These are phyloP conservation scores for Podarcis lilfordi DNA, from an alignment of 2,797 vertebrate genomes.

Conservation along the genomic window DNA sequence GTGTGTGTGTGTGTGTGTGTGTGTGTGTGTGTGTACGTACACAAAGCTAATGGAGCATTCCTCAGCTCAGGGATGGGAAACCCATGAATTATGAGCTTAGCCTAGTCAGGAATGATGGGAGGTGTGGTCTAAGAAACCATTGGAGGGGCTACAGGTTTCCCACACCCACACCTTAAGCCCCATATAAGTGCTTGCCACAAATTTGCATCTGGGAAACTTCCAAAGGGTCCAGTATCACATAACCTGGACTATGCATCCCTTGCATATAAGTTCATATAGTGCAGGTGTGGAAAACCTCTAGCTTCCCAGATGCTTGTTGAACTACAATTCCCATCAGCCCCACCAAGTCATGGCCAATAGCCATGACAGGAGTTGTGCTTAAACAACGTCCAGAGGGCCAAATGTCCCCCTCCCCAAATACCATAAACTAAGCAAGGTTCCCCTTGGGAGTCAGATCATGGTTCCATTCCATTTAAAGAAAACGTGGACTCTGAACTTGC, in stretches of 20 bases:
- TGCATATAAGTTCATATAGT: not conserved
- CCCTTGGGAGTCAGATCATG: not conserved
- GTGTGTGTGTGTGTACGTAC: too few relatives aligned
- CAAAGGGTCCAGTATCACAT: not conserved
- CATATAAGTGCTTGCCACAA: not conserved
- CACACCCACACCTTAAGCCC: not conserved
- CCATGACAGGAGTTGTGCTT: not conserved
- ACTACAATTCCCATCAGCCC: not conserved
- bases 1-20: too few relatives aligned
- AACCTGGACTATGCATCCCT: not conserved
- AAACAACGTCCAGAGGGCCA: not conserved
- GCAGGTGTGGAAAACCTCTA: not conserved
- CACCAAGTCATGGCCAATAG: not conserved
- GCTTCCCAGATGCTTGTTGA: not conserved
- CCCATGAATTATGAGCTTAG: not conserved
- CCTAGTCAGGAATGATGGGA: not conserved
- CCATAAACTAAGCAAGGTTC: too few relatives aligned
- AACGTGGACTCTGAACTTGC: too few relatives aligned
- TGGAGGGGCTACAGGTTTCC: too few relatives aligned
- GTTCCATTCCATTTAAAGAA: too few relatives aligned
- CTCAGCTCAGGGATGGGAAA: not conserved
- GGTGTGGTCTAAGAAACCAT: too few relatives aligned
- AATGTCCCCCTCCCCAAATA: too few relatives aligned
- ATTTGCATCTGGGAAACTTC: not conserved
- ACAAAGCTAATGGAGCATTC: not conserved